Evolutionary conservation across 1,140 invertebrate species (phyloP).

Genomic region (Cherax destructor): DNA sequence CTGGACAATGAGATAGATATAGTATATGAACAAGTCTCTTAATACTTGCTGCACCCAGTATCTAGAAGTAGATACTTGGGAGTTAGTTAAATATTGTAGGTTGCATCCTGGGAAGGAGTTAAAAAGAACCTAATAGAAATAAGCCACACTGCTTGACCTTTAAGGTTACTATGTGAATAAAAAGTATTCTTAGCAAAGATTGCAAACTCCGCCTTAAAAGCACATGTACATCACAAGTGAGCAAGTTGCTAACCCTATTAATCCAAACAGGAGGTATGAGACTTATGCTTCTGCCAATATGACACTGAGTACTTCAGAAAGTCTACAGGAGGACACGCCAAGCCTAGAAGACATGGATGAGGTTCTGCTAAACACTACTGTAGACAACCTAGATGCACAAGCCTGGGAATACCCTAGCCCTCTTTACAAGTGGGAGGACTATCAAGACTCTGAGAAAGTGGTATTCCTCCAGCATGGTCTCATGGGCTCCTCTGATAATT

Average conservation of each 20-base stretch:
- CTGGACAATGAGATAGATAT: no score
- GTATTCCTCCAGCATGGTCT: constrained; percentile 87
- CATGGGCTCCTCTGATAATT: constrained; percentile 85
- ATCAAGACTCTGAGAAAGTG: constrained; percentile 71
- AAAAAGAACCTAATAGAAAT: no score
- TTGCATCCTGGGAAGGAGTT: no score
- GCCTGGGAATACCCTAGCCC: background rate
- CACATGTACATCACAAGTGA: no score
- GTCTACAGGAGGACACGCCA: background rate
- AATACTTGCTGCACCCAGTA: no score
- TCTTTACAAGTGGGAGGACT: background rate
- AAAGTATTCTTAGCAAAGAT: no score
- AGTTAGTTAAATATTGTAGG: no score
- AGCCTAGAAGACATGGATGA: background rate
- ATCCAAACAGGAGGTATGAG: background rate
- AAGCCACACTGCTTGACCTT: no score
- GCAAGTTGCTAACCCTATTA: background rate
- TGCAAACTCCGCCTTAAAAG: no score
- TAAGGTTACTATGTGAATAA: no score
- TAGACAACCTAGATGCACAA: background rate
- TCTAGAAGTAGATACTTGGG: no score
- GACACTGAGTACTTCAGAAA: background rate
- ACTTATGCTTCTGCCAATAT: background rate
- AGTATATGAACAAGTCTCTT: no score
- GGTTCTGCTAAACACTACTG: background rate